These are phyloP conservation scores for Tiliqua scincoides DNA, from an alignment of 2,113 vertebrate genomes.

Conservation along the genomic window DNA sequence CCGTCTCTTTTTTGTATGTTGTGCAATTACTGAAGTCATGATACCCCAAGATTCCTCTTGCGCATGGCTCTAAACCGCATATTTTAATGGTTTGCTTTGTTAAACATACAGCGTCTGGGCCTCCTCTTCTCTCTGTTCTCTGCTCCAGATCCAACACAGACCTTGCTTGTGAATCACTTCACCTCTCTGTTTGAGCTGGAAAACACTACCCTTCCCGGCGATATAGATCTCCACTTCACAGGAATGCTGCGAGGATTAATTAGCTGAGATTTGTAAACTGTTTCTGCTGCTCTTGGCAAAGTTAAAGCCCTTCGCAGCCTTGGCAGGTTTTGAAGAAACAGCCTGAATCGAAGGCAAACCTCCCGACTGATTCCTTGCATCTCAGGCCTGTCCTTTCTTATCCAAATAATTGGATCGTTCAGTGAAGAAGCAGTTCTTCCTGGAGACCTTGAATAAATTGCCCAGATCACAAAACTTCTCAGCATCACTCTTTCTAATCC, in stretches of 20 bases:
- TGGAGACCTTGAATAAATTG: conserved; percentile 33
- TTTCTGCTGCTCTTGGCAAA: background rate
- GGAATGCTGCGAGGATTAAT: background rate
- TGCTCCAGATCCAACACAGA: background rate
- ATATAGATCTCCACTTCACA: background rate
- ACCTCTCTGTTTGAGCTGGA: background rate
- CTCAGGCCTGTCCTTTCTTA: conserved; percentile 13
- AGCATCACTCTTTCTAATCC: conserved; percentile 57
- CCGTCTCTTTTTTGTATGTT: no score
- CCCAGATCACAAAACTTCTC: conserved; percentile 40
- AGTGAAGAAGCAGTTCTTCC: background rate
- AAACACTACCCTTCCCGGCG: background rate
- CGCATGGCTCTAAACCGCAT: background rate
- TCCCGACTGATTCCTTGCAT: background rate
- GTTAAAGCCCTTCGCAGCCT: background rate
- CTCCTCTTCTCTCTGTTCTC: no score
- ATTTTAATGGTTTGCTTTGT: background rate
- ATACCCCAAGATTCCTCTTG: background rate
- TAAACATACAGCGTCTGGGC: background rate
- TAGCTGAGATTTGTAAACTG: background rate
- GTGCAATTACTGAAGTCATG: no score
- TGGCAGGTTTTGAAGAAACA: conserved; percentile 4
- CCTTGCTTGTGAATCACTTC: background rate
- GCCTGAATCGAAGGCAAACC: background rate
- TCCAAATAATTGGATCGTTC: conserved; percentile 29